Evolutionary conservation across 2,888 invertebrate genomes (phyloP).

Genomic region (Cryptophagus acutangulus): DNA sequence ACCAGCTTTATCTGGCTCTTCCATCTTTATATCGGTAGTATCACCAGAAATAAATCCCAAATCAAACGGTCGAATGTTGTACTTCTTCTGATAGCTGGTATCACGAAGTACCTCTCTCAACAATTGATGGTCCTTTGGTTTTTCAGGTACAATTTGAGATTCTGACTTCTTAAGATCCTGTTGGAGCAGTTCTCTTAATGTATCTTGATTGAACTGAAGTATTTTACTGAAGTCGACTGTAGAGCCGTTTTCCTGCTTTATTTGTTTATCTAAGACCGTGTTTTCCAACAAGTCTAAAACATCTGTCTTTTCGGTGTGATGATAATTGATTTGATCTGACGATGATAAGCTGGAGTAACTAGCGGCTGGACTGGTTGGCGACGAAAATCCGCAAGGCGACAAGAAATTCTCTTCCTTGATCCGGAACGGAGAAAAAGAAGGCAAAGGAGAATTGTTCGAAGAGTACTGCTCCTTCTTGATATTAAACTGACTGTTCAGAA

Average conservation of each 20-base stretch:
- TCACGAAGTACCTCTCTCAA: constrained; percentile 77
- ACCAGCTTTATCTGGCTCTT: constrained; percentile 54
- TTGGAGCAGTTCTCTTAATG: constrained; percentile 34
- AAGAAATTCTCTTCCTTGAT: constrained; percentile 43
- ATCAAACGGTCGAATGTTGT: constrained; percentile 76
- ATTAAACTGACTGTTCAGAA: constrained; percentile 40
- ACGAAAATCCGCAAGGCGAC: constrained; percentile 48
- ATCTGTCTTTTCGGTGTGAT: constrained; percentile 30
- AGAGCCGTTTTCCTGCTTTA: constrained; percentile 57
- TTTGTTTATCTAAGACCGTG: constrained; percentile 37
- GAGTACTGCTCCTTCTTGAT: constrained; percentile 53
- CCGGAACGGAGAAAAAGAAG: constrained; percentile 49
- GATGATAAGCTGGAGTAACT: constrained; percentile 35
- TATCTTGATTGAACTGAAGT: constrained; percentile 52
- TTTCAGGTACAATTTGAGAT: constrained; percentile 29
- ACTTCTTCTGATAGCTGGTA: constrained; percentile 78
- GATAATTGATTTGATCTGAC: constrained; percentile 27
- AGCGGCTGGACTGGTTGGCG: constrained; percentile 45
- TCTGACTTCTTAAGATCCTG: constrained; percentile 31
- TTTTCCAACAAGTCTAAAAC: constrained; percentile 38
- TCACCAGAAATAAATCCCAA: constrained; percentile 53
- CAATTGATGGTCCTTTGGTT: constrained; percentile 66
- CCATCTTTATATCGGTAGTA: constrained; percentile 61
- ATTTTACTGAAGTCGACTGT: constrained; percentile 60
- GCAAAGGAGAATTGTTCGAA: constrained; percentile 50